Conservation (phyloP, 2,797 vertebrate species). For the Gorsachius magnificus region DNA sequence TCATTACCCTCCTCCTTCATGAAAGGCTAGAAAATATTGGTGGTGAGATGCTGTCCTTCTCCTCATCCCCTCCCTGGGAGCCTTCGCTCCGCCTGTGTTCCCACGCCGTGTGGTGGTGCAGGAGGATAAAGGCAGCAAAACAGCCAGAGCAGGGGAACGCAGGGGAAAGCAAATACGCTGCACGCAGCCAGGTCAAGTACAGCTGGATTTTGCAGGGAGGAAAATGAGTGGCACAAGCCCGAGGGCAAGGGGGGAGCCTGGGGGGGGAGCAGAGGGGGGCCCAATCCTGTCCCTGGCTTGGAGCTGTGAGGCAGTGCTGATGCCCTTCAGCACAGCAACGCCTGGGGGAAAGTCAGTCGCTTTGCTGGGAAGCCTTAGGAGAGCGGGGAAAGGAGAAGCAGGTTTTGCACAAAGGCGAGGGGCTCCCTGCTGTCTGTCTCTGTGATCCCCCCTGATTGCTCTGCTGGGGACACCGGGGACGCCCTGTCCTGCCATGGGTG, state of each 20-base stretch:
- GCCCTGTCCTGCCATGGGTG: too few relatives aligned
- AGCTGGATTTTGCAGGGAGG: background rate
- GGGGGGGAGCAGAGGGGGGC: background rate
- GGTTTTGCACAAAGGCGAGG: background rate
- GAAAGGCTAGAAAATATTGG: background rate
- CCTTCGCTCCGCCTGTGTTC: background rate
- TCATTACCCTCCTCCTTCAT: background rate
- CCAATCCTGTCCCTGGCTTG: background rate
- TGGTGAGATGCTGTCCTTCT: background rate
- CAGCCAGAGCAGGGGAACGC: background rate
- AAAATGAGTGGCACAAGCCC: background rate
- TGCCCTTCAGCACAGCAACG: background rate
- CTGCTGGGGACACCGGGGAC: fast-evolving
- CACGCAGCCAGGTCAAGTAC: background rate
- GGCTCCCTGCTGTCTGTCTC: fast-evolving
- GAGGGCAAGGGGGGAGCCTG: background rate
- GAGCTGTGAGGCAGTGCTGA: background rate
- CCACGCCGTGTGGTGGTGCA: fast-evolving
- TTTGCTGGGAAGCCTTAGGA: background rate
- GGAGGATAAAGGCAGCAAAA: background rate
- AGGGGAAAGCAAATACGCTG: background rate
- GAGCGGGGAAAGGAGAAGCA: background rate
- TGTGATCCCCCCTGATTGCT: fast-evolving
- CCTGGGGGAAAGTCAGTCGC: fast-evolving
- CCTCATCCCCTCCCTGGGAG: background rate